Conservation (phyloP, 2,888 invertebrate species). For the Enchytraeus crypticus region DNA sequence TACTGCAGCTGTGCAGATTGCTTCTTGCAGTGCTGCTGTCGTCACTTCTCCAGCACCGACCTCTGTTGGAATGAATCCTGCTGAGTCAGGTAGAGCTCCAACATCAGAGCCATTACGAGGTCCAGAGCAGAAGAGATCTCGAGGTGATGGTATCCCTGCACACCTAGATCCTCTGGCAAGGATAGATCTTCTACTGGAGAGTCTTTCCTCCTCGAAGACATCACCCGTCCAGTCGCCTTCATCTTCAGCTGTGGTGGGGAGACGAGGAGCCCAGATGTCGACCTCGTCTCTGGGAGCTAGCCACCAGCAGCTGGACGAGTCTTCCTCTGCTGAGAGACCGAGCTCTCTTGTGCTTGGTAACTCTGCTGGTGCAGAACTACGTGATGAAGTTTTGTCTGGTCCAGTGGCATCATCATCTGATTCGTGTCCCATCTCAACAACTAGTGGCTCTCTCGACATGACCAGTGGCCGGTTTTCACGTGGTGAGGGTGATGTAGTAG, state of each 20-base stretch:
- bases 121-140: background rate
- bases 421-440: background rate
- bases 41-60: too few species aligned
- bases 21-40: too few species aligned
- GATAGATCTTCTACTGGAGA: slow-evolving; percentile 5
- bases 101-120: too few species aligned
- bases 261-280: too few species aligned
- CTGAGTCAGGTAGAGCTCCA: too few species aligned
- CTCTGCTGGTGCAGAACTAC: background rate
- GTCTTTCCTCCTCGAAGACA: background rate
- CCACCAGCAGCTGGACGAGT: background rate
- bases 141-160: background rate
- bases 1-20: too few species aligned
- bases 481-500: background rate
- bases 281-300: too few species aligned
- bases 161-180: slow-evolving; percentile 1
- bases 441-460: background rate
- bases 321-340: background rate
- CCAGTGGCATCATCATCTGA: background rate
- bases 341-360: background rate
- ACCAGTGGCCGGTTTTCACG: background rate
- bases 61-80: too few species aligned
- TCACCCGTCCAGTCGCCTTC: background rate
- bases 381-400: background rate
- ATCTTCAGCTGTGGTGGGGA: background rate